Percentiles rank a stretch among this genome's conserved stretches.
Evolutionary conservation across 1,140 invertebrate genomes (phyloP).

Genomic region (Galleria mellonella): DNA sequence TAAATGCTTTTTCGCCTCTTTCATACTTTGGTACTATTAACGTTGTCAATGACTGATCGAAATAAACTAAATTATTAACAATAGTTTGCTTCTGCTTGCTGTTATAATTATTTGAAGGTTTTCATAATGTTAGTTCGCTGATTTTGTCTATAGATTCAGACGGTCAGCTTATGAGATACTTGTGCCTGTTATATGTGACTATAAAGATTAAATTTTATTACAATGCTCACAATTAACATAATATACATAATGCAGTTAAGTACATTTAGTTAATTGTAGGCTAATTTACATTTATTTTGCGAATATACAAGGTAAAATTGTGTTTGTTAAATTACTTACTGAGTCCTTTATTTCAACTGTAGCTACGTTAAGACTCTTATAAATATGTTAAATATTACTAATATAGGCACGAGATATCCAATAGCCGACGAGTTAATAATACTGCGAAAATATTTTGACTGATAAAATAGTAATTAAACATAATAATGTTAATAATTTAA

Average conservation of each 20-base stretch:
- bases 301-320: too few relatives aligned
- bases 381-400: too few relatives aligned
- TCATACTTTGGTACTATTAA: constrained; percentile 12
- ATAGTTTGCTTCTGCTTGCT: constrained; percentile 32
- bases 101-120: constrained; percentile 18
- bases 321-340: too few relatives aligned
- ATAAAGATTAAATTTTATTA: too few relatives aligned
- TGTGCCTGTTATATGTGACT: constrained; percentile 3
- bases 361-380: too few relatives aligned
- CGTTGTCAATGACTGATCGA: constrained; percentile 18
- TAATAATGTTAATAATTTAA: constrained; percentile 61
- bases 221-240: too few relatives aligned
- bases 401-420: constrained; percentile 13
- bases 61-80: constrained; percentile 12
- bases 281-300: too few relatives aligned
- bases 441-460: constrained; percentile 68
- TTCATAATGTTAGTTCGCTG: not conserved
- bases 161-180: constrained; percentile 7
- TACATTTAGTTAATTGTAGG: too few relatives aligned
- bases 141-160: constrained; percentile 2
- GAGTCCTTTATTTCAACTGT: too few relatives aligned
- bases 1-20: constrained; percentile 24
- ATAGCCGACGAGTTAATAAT: constrained; percentile 41
- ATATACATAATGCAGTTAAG: too few relatives aligned
- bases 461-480: constrained; percentile 60